Base-by-base conservation (phyloP, 2,888 invertebrate genomes). In the Pachydiplax longipennis region DNA sequence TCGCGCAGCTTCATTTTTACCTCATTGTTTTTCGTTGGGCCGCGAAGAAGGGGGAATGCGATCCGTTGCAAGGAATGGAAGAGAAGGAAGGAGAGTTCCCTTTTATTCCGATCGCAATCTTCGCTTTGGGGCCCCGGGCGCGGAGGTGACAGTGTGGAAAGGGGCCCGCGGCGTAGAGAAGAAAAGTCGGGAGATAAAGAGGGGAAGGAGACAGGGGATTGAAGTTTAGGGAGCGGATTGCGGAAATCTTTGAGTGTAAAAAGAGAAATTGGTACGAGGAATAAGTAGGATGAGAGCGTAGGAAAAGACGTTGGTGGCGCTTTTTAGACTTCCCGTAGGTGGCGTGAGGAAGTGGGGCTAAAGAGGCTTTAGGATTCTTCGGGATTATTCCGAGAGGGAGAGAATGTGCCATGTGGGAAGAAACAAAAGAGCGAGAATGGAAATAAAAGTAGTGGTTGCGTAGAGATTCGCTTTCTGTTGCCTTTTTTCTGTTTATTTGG, bases 41-140 rank as follows among this genome's bases (percentile, higher is more conserved):
- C 5, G 61, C 5, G 0, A 5, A 61, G n/a, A 61, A 22, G 22
- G 65, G 22, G 25, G n/a, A 65, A 10, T 65, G 65, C 22, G 25
- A 65, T 25, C n/a, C 15, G 73, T 44, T 12, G 31, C 13, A 25
- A 31, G 15, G 73, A 31, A 31, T n/a, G n/a, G n/a, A 65, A n/a
- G 5, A 3, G 25, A 5, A 65, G n/a, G 18, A 12, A 65, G 65
- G 65, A 25, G 25, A 18, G 13, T n/a, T 65, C 65, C 25, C 31
- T 73, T 73, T 73, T 73, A 73, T 73, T 73, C 73, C 73, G 73
- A 73, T 73, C 73, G 73, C 73, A 73, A 73, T 73, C 73, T 73
- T 73, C 73, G 73, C 73, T 73, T 73, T 73, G 73, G 73, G n/a
- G 65, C 65, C 65, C n/a, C 65, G n/a, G 65, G 65, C n/a, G 12